Base-by-base conservation (phyloP, 1,140 invertebrate species). In the Nymphalis io region DNA sequence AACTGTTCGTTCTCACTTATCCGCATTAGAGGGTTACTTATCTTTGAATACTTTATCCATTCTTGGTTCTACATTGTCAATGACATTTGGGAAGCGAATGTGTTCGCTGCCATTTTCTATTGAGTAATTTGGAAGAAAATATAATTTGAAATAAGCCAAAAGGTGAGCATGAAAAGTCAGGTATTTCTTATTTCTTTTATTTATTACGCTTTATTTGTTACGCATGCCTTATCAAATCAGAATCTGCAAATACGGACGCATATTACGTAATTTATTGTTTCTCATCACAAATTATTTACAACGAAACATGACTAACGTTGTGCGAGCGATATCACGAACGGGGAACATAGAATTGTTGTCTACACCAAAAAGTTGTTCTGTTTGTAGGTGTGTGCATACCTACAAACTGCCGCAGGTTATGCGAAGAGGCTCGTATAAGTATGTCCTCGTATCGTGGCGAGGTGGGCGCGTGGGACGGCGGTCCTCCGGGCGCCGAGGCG, bases 311-410 rank as follows among this genome's bases (percentile, higher is more conserved):
- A 82, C 76, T 84, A 85, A 55, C 51, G 51, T 55, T 55, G 72
- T 82, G 70, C 70, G 79, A 79, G 82, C 83, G 76, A 79, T 81
- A 81, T 81, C 74, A 78, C 80, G 74, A 82, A 76, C 73, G 79
- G 76, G 63, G 81, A 85, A 76, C 73, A 75, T 84, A 87, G 87
- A 90, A 76, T 85, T 88, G 88, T 83, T 90, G 81, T 88, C 89
- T 92, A 92, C 92, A 92, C 90, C 92, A 79, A 87, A 89, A 92
- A 92, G 92, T 92, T 92, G 71, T 92, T 92, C 89, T 92, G 87
- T 91, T 92, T 92, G 90, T 92, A 92, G 92, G 92, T 92, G 92
- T 92, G 87, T 87, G 87, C 90, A 87, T 89, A 92, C 90, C 91
- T 92, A 92, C 89, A 92, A 87, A 91, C 89, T 88, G 89, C 89